These are phyloP conservation scores for Scaptomyza reducta DNA, from an alignment of 2,888 invertebrate genomes.

Conservation along the genomic window DNA sequence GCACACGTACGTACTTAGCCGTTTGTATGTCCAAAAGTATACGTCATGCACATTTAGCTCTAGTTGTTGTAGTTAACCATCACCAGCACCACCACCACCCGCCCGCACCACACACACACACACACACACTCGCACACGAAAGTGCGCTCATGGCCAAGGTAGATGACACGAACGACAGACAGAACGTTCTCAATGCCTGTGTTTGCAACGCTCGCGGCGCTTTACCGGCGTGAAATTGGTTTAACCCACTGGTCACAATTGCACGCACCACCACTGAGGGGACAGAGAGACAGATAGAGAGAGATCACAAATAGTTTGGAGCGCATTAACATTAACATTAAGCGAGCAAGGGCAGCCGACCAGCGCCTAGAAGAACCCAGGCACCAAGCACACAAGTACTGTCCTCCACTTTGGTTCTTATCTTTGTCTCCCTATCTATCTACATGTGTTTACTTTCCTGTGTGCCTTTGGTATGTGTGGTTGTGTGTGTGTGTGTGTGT, in stretches of 20 bases:
- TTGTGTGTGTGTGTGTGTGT: slow-evolving; percentile 15
- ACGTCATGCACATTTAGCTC: slow-evolving; percentile 75
- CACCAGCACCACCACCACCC: neutral
- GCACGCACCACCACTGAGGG: slow-evolving; percentile 54
- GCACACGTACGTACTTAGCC: slow-evolving; percentile 14
- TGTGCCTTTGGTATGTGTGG: no score
- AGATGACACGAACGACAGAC: slow-evolving; percentile 47
- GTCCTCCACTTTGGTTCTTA: slow-evolving; percentile 49
- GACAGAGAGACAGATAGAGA: neutral
- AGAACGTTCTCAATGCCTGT: slow-evolving; percentile 59
- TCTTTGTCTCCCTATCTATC: slow-evolving; percentile 73
- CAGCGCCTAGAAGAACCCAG: slow-evolving; percentile 42
- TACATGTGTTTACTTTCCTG: slow-evolving; percentile 52
- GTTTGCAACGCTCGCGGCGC: slow-evolving; percentile 73
- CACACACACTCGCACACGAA: slow-evolving; percentile 7
- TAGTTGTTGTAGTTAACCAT: slow-evolving; percentile 28
- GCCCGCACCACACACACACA: slow-evolving; percentile 4
- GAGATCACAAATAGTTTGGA: slow-evolving; percentile 64
- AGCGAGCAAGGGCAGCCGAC: slow-evolving; percentile 75
- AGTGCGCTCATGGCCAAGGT: slow-evolving; percentile 45
- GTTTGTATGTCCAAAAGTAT: slow-evolving; percentile 73
- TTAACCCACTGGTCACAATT: slow-evolving; percentile 81
- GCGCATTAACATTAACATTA: slow-evolving; percentile 81
- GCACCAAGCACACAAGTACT: slow-evolving; percentile 29
- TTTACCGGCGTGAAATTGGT: slow-evolving; percentile 82